Base-by-base conservation (phyloP, 2,888 invertebrate species). In the Tholera decimalis region DNA sequence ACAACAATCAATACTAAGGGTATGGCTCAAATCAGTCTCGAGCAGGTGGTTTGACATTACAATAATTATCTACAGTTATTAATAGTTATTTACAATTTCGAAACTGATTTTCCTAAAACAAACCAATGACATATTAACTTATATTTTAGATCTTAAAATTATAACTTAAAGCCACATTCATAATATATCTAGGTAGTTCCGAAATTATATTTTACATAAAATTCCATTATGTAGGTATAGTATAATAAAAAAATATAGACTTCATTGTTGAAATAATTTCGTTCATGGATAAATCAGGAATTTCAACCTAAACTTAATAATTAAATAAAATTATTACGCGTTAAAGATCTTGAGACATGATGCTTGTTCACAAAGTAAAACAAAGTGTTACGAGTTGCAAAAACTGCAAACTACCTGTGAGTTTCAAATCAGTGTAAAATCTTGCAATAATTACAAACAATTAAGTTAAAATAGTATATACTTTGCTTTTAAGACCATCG, bases 11-110 rank as follows among this genome's bases (percentile, higher is more conserved):
- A 88, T 85, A 87, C 83, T 86, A 83, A 85, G 77, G 81, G 83
- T 92, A 93, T 94, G 93, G 93, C 94, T 87, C 84, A 90, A 82
- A 89, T 93, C 93, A 94, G 94, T 93, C 91, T 89, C 92, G 87
- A 91, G 80, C 87, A 87, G 90, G 90, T 91, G 89, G 89, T 90
- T 79, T 79, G 60, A 72, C 56, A 81, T 71, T 69, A 80, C 62
- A 73, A 79, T 69, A 73, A 79, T 69, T 82, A 85, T 80, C 73
- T 87, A 86, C 82, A 83, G 77, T 84, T 88, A 90, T 83, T 88
- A 90, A 85, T 80, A 83, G 79, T 83, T 88, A 90, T 88, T 85
- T 88, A 91, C 88, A 87, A 80, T 82, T 84, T 84, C 86, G 88
- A 92, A 91, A 93, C 90, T 90, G 90, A 89, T 84, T 80, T 68